Conservation (phyloP, 2,888 invertebrate genomes). For the Orchestes rusci region DNA sequence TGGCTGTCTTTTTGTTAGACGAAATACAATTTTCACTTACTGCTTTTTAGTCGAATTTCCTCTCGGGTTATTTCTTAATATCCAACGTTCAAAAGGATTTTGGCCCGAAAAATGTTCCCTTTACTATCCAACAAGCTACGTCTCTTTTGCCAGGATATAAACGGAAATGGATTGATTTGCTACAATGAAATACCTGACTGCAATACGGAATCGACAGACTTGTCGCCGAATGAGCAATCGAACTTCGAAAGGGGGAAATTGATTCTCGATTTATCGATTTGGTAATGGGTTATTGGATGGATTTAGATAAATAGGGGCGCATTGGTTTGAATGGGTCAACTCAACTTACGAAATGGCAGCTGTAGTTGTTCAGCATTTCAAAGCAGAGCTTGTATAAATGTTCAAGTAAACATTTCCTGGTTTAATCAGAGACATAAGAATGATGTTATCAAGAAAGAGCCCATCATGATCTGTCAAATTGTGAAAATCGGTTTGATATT, state of each 20-base stretch:
- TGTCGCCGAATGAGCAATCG: slow-evolving; percentile 23
- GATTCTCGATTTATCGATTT: slow-evolving; percentile 11
- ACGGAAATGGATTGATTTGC: slow-evolving; percentile 38
- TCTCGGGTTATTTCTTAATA: slow-evolving; percentile 3
- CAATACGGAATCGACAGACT: slow-evolving; percentile 33
- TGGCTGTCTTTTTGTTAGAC: too few relatives aligned
- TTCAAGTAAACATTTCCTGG: too few relatives aligned
- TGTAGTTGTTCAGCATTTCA: too few relatives aligned
- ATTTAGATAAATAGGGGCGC: too few relatives aligned
- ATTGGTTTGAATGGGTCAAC: too few relatives aligned
- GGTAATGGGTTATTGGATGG: too few relatives aligned
- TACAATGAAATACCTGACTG: slow-evolving; percentile 35
- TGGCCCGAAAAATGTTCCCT: slow-evolving; percentile 7
- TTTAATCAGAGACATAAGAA: too few relatives aligned
- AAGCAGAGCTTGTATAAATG: too few relatives aligned
- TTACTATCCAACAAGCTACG: slow-evolving; percentile 21
- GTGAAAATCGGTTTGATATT: too few relatives aligned
- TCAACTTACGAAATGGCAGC: too few relatives aligned
- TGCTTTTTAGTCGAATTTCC: slow-evolving; percentile 2
- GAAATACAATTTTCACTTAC: slow-evolving; percentile 9
- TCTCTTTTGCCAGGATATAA: slow-evolving; percentile 38
- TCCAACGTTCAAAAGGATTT: slow-evolving; percentile 5
- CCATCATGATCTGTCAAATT: too few relatives aligned
- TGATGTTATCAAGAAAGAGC: too few relatives aligned
- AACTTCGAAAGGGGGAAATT: slow-evolving; percentile 17